Conservation (phyloP, 2,888 invertebrate genomes). For the Andrena haemorrhoa region DNA sequence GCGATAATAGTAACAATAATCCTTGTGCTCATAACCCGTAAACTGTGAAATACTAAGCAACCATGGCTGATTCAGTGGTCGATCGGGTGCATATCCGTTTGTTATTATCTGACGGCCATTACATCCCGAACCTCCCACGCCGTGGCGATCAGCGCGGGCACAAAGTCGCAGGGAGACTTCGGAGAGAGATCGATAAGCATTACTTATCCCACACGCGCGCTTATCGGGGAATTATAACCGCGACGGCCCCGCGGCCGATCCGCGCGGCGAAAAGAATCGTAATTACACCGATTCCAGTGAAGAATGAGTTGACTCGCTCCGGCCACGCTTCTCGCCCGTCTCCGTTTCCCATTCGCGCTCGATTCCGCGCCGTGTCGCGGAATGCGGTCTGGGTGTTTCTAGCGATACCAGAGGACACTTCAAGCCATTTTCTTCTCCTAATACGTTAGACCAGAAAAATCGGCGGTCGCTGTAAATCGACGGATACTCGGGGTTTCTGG, state of each 20-base stretch:
- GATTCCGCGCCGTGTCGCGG: conserved; percentile 8
- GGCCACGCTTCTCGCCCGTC: background rate
- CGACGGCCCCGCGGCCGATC: background rate
- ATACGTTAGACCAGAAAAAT: background rate
- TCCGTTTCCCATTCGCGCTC: conserved; percentile 16
- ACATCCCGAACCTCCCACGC: conserved; percentile 52
- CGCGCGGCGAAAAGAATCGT: conserved; percentile 18
- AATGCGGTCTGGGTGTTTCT: conserved; percentile 28
- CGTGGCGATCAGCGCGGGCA: background rate
- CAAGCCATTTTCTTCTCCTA: background rate
- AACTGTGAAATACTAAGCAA: conserved; percentile 74
- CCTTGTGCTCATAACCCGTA: conserved; percentile 65
- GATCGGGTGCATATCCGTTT: conserved; percentile 75
- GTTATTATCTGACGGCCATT: conserved; percentile 70
- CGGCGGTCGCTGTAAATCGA: background rate
- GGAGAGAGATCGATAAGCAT: conserved; percentile 28
- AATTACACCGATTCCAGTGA: conserved; percentile 26
- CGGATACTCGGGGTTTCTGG: background rate
- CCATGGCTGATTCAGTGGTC: conserved; percentile 70
- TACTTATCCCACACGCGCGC: conserved; percentile 28
- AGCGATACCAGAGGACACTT: conserved; percentile 12
- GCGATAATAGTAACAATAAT: conserved; percentile 67
- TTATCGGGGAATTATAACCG: conserved; percentile 34
- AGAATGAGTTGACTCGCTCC: conserved; percentile 1
- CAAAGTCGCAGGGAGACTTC: conserved; percentile 18